Percentiles rank a stretch among this genome's conserved stretches.
phyloP scores from a whole-genome alignment of 2,797 vertebrate species.

The Chelon auratus region DNA sequence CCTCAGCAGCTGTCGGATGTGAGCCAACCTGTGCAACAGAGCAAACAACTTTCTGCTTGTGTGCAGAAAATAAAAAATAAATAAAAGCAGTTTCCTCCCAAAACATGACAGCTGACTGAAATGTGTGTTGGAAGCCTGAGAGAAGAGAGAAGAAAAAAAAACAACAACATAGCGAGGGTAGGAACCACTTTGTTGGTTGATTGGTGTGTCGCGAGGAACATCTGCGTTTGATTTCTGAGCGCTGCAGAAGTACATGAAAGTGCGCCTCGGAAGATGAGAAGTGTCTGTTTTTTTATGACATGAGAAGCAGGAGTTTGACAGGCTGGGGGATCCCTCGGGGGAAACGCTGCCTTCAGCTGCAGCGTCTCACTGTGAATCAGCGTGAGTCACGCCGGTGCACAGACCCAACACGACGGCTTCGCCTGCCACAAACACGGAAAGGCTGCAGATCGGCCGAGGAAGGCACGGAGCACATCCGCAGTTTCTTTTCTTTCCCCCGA shows the following conservation, averaged over 20 bases:
- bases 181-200: conserved; percentile 19
- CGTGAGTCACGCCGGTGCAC: conserved; percentile 25
- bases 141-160: not conserved
- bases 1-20: not conserved
- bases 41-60: conserved; percentile 13
- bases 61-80: not conserved
- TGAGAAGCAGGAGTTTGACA: conserved; percentile 36
- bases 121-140: not conserved
- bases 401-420: conserved; percentile 35
- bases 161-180: not conserved
- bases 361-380: conserved; percentile 37
- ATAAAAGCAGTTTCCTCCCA: not conserved
- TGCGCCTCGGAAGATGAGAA: conserved; percentile 20
- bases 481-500: not conserved
- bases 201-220: conserved; percentile 20
- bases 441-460: conserved; percentile 7
- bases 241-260: conserved; percentile 19
- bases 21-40: not conserved
- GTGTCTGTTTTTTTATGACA: conserved; percentile 38
- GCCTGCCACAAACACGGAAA: conserved; percentile 11
- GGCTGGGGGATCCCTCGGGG: conserved; percentile 6
- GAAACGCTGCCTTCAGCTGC: conserved; percentile 23
- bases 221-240: conserved; percentile 21
- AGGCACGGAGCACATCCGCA: not conserved
- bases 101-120: conserved; percentile 20